A percentile compares a stretch with the other conserved stretches of the same genome.
Conservation (phyloP, 92 coral and sea anemone genomes). For the Phenganax marumi region DNA sequence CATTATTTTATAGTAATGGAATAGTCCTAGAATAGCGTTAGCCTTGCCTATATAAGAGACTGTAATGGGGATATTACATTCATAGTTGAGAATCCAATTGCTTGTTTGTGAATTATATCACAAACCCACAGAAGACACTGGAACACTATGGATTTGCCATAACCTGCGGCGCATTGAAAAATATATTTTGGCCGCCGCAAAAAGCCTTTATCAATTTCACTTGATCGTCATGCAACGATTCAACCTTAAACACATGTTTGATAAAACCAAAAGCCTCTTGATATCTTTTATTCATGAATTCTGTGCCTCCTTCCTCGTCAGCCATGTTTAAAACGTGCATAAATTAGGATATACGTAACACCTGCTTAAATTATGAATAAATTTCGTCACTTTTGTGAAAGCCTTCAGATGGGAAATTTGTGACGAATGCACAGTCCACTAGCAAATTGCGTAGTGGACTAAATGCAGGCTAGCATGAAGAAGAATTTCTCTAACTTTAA, state of each 20-base stretch:
- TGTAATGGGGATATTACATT: not conserved
- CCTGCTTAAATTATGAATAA: not conserved
- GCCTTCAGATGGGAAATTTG: too few species aligned
- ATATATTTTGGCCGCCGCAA: not conserved
- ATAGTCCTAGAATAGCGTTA: too few species aligned
- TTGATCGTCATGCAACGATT: not conserved
- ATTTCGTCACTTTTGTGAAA: too few species aligned
- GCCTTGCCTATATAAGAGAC: not conserved
- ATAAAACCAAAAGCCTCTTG: not conserved
- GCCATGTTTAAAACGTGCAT: not conserved
- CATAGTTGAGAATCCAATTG: not conserved
- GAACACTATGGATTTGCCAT: not conserved
- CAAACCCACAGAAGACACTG: not conserved
- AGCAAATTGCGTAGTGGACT: too few species aligned
- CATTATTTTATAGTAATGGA: too few species aligned
- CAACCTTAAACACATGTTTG: not conserved
- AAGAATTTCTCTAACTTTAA: not conserved
- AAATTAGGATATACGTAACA: not conserved
- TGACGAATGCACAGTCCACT: too few species aligned
- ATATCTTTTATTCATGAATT: not conserved
- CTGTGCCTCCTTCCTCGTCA: not conserved
- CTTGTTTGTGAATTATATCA: not conserved
- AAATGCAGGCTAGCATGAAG: conserved; percentile 28
- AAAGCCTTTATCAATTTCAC: not conserved
- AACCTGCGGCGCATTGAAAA: not conserved